phyloP scores from a whole-genome alignment of 2,113 vertebrate genomes.

The Gulo gulo region DNA sequence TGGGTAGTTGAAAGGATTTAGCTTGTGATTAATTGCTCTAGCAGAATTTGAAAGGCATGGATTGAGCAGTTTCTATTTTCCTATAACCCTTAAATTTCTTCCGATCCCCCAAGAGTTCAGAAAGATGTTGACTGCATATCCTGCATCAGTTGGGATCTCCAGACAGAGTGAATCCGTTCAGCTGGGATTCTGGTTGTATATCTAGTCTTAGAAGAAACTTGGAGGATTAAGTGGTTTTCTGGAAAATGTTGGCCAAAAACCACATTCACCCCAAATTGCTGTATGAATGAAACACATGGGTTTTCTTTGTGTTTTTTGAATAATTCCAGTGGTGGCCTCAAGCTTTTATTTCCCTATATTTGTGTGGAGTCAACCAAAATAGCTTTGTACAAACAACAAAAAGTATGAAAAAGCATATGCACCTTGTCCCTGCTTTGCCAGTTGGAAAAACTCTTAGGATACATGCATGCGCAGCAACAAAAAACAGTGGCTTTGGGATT shows the following conservation, averaged over 20 bases:
- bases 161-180: background rate
- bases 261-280: conserved; percentile 59
- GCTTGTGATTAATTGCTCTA: background rate
- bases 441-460: background rate
- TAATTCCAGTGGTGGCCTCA: conserved; percentile 31
- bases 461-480: too few species aligned
- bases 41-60: background rate
- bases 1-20: background rate
- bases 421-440: background rate
- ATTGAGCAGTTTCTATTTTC: background rate
- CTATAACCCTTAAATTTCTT: background rate
- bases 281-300: conserved; percentile 16
- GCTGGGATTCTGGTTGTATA: background rate
- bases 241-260: conserved; percentile 57
- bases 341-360: conserved; percentile 28
- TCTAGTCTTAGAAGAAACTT: conserved; percentile 47
- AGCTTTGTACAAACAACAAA: conserved; percentile 18
- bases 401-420: background rate
- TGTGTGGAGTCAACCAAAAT: conserved; percentile 51
- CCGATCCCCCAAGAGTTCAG: background rate
- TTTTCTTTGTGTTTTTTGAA: conserved; percentile 63
- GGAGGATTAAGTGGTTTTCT: conserved; percentile 51
- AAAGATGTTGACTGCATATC: background rate
- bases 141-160: background rate
- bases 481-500: background rate